Evolutionary conservation across 2,797 vertebrate genomes (phyloP).

Genomic region (Hemitrygon akajei): DNA sequence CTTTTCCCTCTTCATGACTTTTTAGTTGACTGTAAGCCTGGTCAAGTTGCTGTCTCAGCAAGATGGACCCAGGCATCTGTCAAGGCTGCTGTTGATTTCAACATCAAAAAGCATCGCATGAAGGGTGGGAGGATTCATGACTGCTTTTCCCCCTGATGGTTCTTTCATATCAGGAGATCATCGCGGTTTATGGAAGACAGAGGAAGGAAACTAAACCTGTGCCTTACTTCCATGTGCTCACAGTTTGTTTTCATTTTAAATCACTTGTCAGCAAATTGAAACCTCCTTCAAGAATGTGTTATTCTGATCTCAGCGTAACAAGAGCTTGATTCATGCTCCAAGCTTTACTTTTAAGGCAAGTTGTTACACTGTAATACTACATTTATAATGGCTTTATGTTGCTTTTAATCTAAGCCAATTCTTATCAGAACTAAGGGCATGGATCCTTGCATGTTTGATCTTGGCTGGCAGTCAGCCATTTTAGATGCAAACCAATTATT

Average conservation of each 20-base stretch:
- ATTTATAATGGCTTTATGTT: constrained; percentile 13
- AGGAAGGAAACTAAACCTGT: neutral
- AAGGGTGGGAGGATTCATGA: neutral
- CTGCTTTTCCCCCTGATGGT: neutral
- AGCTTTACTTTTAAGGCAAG: constrained; percentile 14
- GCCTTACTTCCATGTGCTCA: neutral
- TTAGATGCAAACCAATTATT: neutral
- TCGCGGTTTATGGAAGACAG: neutral
- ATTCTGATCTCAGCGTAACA: neutral
- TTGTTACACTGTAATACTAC: neutral
- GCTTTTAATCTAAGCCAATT: neutral
- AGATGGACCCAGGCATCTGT: neutral
- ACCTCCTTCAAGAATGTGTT: constrained; percentile 13
- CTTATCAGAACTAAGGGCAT: neutral
- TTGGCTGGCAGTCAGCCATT: neutral
- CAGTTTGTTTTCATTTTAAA: constrained; percentile 11
- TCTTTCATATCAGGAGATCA: neutral
- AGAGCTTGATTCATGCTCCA: neutral
- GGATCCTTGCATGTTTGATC: neutral
- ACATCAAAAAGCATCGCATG: neutral
- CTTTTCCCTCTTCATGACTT: too few species aligned
- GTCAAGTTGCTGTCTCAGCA: neutral
- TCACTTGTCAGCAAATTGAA: constrained; percentile 24
- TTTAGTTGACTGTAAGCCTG: neutral
- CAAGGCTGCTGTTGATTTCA: neutral